Evolutionary conservation across 37 sponge, comb jelly and placozoan species (phyloP).

Genomic region (Chondrilla cf. caribensis): DNA sequence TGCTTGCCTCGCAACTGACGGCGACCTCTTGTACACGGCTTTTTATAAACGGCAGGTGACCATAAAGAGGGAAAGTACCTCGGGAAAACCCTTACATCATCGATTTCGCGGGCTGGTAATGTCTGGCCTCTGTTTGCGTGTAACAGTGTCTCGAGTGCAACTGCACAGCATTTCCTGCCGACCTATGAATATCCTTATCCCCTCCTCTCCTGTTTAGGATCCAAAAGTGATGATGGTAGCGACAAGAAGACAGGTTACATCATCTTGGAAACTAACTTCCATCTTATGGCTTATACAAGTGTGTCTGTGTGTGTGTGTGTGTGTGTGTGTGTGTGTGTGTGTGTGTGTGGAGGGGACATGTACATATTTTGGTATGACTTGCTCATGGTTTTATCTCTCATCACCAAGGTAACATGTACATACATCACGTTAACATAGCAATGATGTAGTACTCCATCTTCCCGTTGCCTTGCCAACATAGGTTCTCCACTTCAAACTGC

Average conservation of each 20-base stretch:
- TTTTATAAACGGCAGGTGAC: constrained; percentile 20
- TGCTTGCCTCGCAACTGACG: not conserved
- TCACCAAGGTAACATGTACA: too few relatives aligned
- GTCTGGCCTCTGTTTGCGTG: not conserved
- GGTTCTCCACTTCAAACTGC: constrained; percentile 75
- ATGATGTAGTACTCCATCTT: too few relatives aligned
- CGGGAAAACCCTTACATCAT: constrained; percentile 4
- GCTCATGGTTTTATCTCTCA: not conserved
- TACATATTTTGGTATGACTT: not conserved
- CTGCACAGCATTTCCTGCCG: not conserved
- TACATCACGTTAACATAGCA: too few relatives aligned
- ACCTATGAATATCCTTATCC: too few relatives aligned
- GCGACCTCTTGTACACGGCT: not conserved
- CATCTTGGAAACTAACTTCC: constrained; percentile 93
- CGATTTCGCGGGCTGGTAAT: not conserved
- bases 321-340: constrained; percentile 32
- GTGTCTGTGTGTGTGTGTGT: constrained; percentile 9
- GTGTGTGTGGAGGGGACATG: constrained; percentile 1
- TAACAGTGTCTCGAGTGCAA: too few relatives aligned
- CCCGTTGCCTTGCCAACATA: too few relatives aligned
- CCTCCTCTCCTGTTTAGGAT: not conserved
- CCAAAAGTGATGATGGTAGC: not conserved
- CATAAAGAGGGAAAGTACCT: not conserved
- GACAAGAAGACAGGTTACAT: constrained; percentile 63
- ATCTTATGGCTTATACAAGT: constrained; percentile 89